Evolutionary conservation across 2,888 invertebrate genomes (phyloP).

Genomic region (Ophioninae sp.): DNA sequence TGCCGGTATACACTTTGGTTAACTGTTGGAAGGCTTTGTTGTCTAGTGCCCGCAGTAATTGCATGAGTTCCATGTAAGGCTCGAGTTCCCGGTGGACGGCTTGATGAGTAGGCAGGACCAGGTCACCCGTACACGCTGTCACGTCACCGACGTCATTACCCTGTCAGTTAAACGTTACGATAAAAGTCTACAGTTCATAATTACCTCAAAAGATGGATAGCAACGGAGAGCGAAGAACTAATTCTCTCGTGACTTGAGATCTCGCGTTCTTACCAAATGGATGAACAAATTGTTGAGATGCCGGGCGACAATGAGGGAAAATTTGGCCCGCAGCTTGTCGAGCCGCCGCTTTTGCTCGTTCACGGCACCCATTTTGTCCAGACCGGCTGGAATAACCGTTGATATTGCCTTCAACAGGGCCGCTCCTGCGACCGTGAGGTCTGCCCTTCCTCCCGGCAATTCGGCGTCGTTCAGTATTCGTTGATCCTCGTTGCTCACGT

Average conservation of each 20-base stretch:
- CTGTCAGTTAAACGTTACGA: conserved; percentile 71
- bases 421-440: conserved; percentile 87
- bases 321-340: conserved; percentile 89
- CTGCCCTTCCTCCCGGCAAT: conserved; percentile 84
- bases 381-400: conserved; percentile 75
- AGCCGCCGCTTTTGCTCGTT: conserved; percentile 91
- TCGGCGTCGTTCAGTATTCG: conserved; percentile 88
- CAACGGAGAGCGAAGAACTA: background rate
- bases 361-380: conserved; percentile 86
- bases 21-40: conserved; percentile 91
- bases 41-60: conserved; percentile 94
- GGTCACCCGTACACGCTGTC: conserved; percentile 79
- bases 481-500: conserved; percentile 87
- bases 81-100: conserved; percentile 92
- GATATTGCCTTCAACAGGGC: conserved; percentile 88
- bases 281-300: conserved; percentile 97
- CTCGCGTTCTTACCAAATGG: conserved; percentile 86
- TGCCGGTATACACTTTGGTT: conserved; percentile 90
- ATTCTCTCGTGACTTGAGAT: background rate
- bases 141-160: conserved; percentile 88
- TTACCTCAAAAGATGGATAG: background rate
- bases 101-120: conserved; percentile 89
- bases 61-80: conserved; percentile 95
- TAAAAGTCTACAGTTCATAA: conserved; percentile 28
- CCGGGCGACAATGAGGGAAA: conserved; percentile 91